Conservation (phyloP, 2,797 vertebrate species). For the Mionectes olivaceus region DNA sequence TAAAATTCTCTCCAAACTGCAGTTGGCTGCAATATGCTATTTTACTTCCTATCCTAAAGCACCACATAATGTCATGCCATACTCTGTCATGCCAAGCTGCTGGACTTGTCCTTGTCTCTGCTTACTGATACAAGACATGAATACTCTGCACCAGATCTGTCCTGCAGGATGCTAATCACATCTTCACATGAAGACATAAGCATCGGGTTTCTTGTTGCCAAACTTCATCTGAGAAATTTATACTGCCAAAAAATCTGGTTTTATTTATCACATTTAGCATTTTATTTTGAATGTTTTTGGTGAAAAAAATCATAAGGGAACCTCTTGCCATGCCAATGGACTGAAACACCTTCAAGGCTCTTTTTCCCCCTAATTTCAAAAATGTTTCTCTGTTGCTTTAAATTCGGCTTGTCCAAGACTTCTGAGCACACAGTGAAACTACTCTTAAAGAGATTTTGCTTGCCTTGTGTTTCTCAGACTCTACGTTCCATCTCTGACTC, state of each 20-base stretch:
- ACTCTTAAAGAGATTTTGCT: slow-evolving; percentile 50
- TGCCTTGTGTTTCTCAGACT: slow-evolving; percentile 58
- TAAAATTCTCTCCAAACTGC: neutral
- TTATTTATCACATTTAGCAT: neutral
- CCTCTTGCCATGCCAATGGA: neutral
- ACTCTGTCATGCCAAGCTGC: neutral
- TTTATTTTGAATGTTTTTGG: neutral
- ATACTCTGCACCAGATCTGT: neutral
- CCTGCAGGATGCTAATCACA: neutral
- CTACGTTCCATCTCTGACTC: slow-evolving; percentile 51
- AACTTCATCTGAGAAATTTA: neutral
- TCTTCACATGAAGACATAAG: neutral
- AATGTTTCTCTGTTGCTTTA: neutral
- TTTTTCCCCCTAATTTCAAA: neutral
- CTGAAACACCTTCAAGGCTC: neutral
- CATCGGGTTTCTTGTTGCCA: neutral
- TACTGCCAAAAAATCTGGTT: neutral
- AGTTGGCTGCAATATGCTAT: neutral
- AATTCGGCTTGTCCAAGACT: slow-evolving; percentile 10
- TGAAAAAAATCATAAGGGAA: neutral
- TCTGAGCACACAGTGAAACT: slow-evolving; percentile 27
- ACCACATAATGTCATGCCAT: neutral
- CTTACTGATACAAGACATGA: neutral
- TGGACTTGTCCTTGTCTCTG: neutral
- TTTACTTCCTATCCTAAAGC: neutral